These are phyloP conservation scores for Girardinus metallicus DNA, from an alignment of 2,797 vertebrate genomes.

Conservation along the genomic window DNA sequence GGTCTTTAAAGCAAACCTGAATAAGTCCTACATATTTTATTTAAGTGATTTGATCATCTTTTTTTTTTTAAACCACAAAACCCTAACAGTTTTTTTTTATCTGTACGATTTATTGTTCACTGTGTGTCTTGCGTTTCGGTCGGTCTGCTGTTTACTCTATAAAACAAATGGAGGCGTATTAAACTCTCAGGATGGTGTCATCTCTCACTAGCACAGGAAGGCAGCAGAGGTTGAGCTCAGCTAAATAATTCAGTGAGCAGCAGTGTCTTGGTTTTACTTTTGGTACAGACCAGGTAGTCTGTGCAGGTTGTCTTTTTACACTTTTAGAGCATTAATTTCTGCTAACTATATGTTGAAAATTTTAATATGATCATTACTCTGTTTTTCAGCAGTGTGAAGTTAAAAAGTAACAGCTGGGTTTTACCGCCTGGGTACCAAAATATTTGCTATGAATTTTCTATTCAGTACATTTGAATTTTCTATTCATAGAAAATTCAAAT, in stretches of 20 bases:
- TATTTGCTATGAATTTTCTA: neutral
- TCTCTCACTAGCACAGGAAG: constrained; percentile 7
- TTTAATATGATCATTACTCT: neutral
- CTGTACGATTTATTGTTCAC: neutral
- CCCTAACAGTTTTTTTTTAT: neutral
- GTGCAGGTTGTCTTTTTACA: neutral
- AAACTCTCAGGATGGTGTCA: neutral
- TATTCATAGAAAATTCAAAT: neutral
- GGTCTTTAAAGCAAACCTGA: neutral
- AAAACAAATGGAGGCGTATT: neutral
- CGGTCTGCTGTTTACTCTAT: neutral
- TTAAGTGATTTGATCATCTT: neutral
- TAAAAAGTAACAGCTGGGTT: neutral
- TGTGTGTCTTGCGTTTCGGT: neutral
- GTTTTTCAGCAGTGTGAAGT: neutral
- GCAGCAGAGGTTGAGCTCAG: constrained; percentile 41
- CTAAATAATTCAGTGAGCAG: constrained; percentile 69
- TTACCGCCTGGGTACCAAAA: neutral
- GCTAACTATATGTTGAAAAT: neutral
- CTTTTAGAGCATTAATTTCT: neutral
- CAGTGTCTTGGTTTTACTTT: constrained; percentile 12
- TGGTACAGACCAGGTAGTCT: neutral
- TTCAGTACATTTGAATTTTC: neutral
- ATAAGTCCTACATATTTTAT: neutral
- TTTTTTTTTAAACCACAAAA: neutral